A percentile compares a stretch with the other conserved stretches of the same genome.
phyloP scores from a whole-genome alignment of 2,888 invertebrate genomes.

The Archips crataeganus region DNA sequence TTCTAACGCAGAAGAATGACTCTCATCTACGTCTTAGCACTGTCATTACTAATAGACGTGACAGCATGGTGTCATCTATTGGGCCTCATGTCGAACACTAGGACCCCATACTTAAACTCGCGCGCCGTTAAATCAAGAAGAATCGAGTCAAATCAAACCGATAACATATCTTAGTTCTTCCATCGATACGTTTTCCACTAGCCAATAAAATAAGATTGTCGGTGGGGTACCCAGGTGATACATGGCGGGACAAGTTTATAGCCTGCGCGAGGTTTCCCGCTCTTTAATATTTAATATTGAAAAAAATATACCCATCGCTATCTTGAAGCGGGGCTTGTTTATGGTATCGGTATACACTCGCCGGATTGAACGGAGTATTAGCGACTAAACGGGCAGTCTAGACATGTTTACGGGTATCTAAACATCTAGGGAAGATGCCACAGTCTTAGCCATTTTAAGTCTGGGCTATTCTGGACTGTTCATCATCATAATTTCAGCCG shows the following conservation, averaged over 20 bases:
- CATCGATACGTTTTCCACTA: slow-evolving; percentile 55
- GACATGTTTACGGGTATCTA: background rate
- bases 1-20: too few relatives aligned
- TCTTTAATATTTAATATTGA: slow-evolving; percentile 80
- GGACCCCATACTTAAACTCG: too few relatives aligned
- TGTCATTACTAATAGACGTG: too few relatives aligned
- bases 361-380: slow-evolving; percentile 51
- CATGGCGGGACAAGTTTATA: slow-evolving; percentile 78
- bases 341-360: slow-evolving; percentile 55
- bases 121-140: background rate
- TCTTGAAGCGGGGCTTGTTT: slow-evolving; percentile 68
- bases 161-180: slow-evolving; percentile 33
- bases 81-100: too few relatives aligned
- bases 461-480: too few relatives aligned
- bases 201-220: slow-evolving; percentile 78
- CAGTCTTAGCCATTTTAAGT: too few relatives aligned
- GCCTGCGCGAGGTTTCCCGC: slow-evolving; percentile 76
- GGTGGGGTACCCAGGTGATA: slow-evolving; percentile 77
- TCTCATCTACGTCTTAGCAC: too few relatives aligned
- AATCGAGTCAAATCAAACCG: slow-evolving; percentile 36
- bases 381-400: slow-evolving; percentile 43
- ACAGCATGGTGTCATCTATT: too few relatives aligned
- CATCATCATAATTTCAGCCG: too few relatives aligned
- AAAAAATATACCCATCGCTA: slow-evolving; percentile 73
- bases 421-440: too few relatives aligned